Base-by-base conservation (phyloP, 2,888 invertebrate species). In the Parnassius glacialis region DNA sequence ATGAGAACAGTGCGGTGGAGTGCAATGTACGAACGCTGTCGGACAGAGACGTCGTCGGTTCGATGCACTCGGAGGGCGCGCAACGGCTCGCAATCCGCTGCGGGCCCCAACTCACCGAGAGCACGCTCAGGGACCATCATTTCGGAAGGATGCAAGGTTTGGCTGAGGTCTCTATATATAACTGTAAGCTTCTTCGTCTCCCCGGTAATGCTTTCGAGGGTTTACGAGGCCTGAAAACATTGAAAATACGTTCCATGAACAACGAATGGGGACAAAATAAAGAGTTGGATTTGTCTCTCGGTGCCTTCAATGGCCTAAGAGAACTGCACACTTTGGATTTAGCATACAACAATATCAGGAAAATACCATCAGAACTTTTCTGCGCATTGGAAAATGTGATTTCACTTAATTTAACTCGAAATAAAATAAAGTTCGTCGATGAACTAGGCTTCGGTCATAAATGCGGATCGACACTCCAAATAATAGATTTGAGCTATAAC, bases 391-490 rank as follows among this genome's bases (percentile, higher is more conserved):
- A 94, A 74, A 96, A 95, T 80, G 92, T 97, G 66, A 96, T 96
- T 81, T 93, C 95, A 64, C 90, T 98, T 45, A 97, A 98, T 89
- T 90, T 97, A 75, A 97, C 97, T 41, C 93, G 94, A 64, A 98
- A 97, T 89, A 95, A 95, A 73, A 93, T 98, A 63, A 94, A 95
- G 70, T 95, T 95, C 73, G 93, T 96, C 3, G 95, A 95, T 73
- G 94, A 95, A 73, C 86, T 97, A 67, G 96, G 97, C 34, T 94
- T 96, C 76, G 90, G 90, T 51, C 85, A 90, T 74, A 88, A 88
- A 76, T 90, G 91, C 69, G 94, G 94, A 62, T 93, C 94, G 64
- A 96, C 96, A 74, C 83, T 97, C 71, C 95, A 96, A 75, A 93
- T 94, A 61, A 89, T 97, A 71, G 97, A 97, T 83, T 85, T 97